Base-by-base conservation (phyloP, 1,140 invertebrate genomes). In the Bombus breviceps region DNA sequence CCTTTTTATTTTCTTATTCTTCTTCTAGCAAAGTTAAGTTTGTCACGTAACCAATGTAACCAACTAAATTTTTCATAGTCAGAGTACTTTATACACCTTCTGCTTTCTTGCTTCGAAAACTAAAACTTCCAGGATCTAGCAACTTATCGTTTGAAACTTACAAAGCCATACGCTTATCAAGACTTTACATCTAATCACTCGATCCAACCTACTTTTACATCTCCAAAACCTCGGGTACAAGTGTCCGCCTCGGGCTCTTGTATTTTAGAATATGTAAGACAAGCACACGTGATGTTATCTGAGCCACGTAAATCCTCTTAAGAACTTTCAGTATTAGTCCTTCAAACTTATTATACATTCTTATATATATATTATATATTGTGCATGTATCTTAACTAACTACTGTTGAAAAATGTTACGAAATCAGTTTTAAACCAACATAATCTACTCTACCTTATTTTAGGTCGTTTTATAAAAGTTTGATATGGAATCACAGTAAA, bases 151-250 rank as follows among this genome's bases (percentile, higher is more conserved):
- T 53, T 53, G 47, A 53, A 53, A 53, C 47, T 53, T 22, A 53
- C 18, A 13, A 72, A 72, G 69, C 37, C 69, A 18, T 53, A 53
- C 28, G 37, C 39, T 41, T 72, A 41, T 41, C 39, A 72, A 15
- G 32, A 72, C 39, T 72, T 41, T 41, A 41, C 71, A 72, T 72
- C 37, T 72, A n/a, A 41, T 72, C 71, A 22, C 28, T n/a, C 69
- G 69, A 39, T 72, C 6, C 69, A 41, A 72, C 69, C 39, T 72
- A 72, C 71, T 72, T 72, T 72, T 41, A 41, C 28, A 72, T 41
- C 71, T 13, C 28, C 2, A 18, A 72, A 41, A 72, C 13, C 28
- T 41, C 5, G 1, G 9, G 12, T 72, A 72, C 39, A 72, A 41
- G 71, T n/a, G 71, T 72, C 39, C 5, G 22, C 9, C 34, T 39